Evolutionary conservation across 2,797 vertebrate genomes (phyloP).

Genomic region (Sternarchorhynchus goeldii): DNA sequence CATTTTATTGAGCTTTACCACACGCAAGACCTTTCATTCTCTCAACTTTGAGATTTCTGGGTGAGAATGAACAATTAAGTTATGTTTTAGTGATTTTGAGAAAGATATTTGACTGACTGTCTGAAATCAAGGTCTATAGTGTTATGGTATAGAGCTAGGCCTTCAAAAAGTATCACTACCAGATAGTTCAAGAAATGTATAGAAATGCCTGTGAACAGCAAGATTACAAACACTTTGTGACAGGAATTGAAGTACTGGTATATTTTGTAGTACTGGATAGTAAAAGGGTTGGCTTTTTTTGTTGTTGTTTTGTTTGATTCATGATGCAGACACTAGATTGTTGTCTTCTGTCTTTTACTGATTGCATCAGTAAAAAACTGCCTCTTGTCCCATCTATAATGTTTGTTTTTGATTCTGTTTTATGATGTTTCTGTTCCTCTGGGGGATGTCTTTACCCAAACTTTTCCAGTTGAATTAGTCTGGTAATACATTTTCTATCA

Average conservation of each 20-base stretch:
- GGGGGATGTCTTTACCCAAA: too few species aligned
- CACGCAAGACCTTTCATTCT: too few species aligned
- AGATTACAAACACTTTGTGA: background rate
- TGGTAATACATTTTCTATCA: background rate
- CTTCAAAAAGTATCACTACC: too few species aligned
- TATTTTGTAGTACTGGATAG: background rate
- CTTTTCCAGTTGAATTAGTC: background rate
- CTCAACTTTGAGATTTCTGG: too few species aligned
- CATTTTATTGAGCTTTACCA: too few species aligned
- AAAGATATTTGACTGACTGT: background rate
- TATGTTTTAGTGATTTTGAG: background rate
- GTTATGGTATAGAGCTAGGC: background rate
- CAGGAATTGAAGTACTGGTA: background rate
- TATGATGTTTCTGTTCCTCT: background rate
- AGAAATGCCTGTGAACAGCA: background rate
- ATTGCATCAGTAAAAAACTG: background rate
- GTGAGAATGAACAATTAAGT: background rate
- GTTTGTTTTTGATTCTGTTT: background rate
- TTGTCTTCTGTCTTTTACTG: background rate
- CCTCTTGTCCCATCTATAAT: background rate
- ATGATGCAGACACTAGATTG: background rate
- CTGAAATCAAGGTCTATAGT: background rate
- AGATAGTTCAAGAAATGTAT: background rate
- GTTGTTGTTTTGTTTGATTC: background rate
- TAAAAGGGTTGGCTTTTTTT: background rate